These are phyloP conservation scores for Psylliodes chrysocephalus DNA, from an alignment of 2,888 invertebrate genomes.

Conservation along the genomic window DNA sequence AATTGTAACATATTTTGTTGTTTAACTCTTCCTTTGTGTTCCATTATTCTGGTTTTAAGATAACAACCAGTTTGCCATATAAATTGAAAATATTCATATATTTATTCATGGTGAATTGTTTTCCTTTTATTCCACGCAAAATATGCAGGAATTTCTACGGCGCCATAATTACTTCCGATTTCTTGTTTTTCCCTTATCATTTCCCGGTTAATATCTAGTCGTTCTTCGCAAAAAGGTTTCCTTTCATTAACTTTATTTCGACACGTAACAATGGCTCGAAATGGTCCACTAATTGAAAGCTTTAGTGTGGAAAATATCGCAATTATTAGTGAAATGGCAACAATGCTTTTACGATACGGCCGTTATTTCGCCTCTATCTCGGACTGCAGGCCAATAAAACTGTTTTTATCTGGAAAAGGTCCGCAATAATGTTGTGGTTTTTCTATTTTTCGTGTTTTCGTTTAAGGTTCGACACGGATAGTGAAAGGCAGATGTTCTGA, in stretches of 20 bases:
- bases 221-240: constrained; percentile 3
- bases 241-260: constrained; percentile 24
- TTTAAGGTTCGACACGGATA: not conserved
- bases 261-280: constrained; percentile 19
- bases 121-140: no score
- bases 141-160: no score
- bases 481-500: not conserved
- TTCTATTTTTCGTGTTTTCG: not conserved
- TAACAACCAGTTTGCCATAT: no score
- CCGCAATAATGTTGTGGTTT: not conserved
- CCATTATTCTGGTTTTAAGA: no score
- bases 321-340: constrained; percentile 26
- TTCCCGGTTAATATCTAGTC: not conserved
- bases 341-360: constrained; percentile 33
- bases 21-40: no score
- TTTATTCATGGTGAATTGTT: no score
- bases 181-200: not conserved
- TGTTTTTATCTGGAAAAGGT: constrained; percentile 22
- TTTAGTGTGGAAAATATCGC: constrained; percentile 31
- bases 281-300: constrained; percentile 31
- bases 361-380: constrained; percentile 22
- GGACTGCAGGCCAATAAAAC: constrained; percentile 25
- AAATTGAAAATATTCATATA: no score
- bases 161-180: no score
- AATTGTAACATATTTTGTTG: no score